Conservation (phyloP, 2,888 invertebrate species). For the Morpho achilles region DNA sequence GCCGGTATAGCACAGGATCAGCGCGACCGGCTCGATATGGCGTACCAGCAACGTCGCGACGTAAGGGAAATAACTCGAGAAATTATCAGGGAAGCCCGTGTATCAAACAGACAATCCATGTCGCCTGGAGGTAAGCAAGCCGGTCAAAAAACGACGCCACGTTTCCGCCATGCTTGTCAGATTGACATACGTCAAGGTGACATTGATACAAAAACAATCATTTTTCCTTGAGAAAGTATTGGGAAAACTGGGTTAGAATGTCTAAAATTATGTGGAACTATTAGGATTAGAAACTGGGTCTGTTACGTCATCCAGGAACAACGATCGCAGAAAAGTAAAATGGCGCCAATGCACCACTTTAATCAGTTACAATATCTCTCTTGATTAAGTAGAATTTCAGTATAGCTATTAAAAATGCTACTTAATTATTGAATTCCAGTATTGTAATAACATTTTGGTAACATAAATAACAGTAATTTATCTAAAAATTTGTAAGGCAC, state of each 20-base stretch:
- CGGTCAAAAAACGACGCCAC: slow-evolving; percentile 63
- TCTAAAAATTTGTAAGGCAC: slow-evolving; percentile 39
- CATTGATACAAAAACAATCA: slow-evolving; percentile 71
- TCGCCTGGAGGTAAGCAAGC: slow-evolving; percentile 71
- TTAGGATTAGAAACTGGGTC: slow-evolving; percentile 44
- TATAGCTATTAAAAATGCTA: no score
- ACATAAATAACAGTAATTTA: no score
- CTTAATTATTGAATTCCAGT: no score
- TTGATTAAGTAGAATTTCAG: no score
- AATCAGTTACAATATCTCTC: slow-evolving; percentile 21
- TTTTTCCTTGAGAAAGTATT: slow-evolving; percentile 43
- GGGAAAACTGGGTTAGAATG: slow-evolving; percentile 36
- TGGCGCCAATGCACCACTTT: slow-evolving; percentile 62
- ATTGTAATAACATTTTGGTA: no score
- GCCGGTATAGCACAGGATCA: slow-evolving; percentile 71
- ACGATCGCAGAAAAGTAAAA: slow-evolving; percentile 65
- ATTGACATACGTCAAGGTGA: slow-evolving; percentile 79
- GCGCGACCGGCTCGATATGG: slow-evolving; percentile 72
- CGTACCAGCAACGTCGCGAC: slow-evolving; percentile 70
- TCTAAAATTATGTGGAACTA: slow-evolving; percentile 29
- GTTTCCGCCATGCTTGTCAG: slow-evolving; percentile 79
- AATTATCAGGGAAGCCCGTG: slow-evolving; percentile 67
- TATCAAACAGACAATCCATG: slow-evolving; percentile 64
- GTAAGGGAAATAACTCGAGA: slow-evolving; percentile 69
- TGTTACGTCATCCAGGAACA: slow-evolving; percentile 68